Evolutionary conservation across 2,113 vertebrate genomes (phyloP), one percentile per base, ranked within the genome.

Genomic region (Canis aureus): DNA sequence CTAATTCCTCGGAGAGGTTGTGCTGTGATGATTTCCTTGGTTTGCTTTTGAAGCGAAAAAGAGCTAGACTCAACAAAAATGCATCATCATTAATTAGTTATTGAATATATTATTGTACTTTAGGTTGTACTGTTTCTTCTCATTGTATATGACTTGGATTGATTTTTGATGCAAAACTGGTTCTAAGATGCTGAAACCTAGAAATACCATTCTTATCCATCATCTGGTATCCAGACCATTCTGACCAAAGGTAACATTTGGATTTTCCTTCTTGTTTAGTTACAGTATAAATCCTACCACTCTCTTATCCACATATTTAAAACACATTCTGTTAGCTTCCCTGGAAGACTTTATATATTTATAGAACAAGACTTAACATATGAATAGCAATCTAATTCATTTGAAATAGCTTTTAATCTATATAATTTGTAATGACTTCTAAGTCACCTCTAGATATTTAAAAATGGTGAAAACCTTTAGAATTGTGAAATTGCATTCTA

Each of bases 401-500:
- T 97, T 97, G 60, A 96, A 97, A 94, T 81, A 95, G 67, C 85
- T 98, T 95, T 97, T 96, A 95, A 97, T 95, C 87, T 96, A 62
- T 90, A 80, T 94, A 97, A 95, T 93, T 98, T 97, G 81, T 95
- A 95, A 96, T 91, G 83, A 93, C 79, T 95, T 97, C 97, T 84
- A 96, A 97, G 95, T 97, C 87, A 92, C 92, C 64, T 97, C 92
- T 90, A 94, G 89, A 83, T 97, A 93, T 87, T 98, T 94, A 87
- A n/a, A 95, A 96, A 91, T 93, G n/a, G 74, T 84, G 74, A 82
- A 93, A 90, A 92, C n/a, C 43, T 67, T 91, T 83, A 74, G 51
- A 95, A 96, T 94, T 94, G 78, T 94, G 5, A 97, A 96, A 96
- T 92, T 95, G 27, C 32, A 84, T 95, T 96, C 35, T 88, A 95